Percentiles rank a stretch among this genome's conserved stretches.
Conservation (phyloP, 2,113 vertebrate species). For the Lycocorax pyrrhopterus region DNA sequence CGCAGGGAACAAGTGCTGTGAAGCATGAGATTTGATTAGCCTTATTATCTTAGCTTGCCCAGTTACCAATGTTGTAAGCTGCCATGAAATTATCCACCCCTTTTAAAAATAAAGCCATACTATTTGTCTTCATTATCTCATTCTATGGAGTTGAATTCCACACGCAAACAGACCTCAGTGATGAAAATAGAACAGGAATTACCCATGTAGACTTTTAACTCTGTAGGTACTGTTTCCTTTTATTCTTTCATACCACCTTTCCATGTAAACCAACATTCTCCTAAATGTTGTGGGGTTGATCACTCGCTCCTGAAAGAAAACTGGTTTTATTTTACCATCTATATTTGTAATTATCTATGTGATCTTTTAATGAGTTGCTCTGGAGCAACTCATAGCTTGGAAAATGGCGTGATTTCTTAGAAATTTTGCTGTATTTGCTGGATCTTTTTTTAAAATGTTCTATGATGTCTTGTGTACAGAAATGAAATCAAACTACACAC, state of each 20-base stretch:
- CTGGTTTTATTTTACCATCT: not conserved
- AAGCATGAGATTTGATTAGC: conserved; percentile 64
- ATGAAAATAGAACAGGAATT: conserved; percentile 39
- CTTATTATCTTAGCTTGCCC: conserved; percentile 60
- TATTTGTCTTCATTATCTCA: conserved; percentile 56
- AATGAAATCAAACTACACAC: not conserved
- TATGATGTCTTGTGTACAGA: not conserved
- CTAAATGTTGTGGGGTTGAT: not conserved
- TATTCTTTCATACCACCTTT: not conserved
- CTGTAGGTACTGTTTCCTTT: not conserved
- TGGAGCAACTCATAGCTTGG: not conserved
- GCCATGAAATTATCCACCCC: conserved; percentile 57
- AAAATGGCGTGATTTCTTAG: not conserved
- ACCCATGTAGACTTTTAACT: conserved; percentile 27
- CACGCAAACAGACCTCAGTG: conserved; percentile 31
- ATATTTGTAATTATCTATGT: not conserved
- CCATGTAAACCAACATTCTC: not conserved
- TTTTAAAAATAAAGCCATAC: conserved; percentile 60
- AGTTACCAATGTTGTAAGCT: conserved; percentile 54
- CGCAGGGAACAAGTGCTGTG: conserved; percentile 4
- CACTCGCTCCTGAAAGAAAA: not conserved
- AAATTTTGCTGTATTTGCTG: not conserved
- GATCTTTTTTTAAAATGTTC: not conserved
- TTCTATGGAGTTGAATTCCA: conserved; percentile 38
- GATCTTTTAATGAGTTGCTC: not conserved